These are phyloP conservation scores for fruit fly (Drosophila melanogaster) DNA, from an alignment of 1,140 invertebrate genomes.

Conservation along the genomic window Release_6_plus_ISO1_MT NT_033779.5:12501001-12501500, in stretches of 20 bases:
- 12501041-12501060: too few relatives aligned
- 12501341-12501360: not conserved
- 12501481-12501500: conserved; percentile 56
- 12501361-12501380: not conserved
- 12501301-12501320: conserved; percentile 67
- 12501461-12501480: conserved; percentile 16
- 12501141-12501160: too few relatives aligned
- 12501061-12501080: too few relatives aligned
- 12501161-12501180: too few relatives aligned
- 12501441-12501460: not conserved
- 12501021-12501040: not conserved
- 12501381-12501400: conserved; percentile 41
- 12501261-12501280: not conserved
- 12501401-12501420: conserved; percentile 41
- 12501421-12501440: conserved; percentile 69
- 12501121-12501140: too few relatives aligned
- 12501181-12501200: too few relatives aligned
- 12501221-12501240: not conserved
- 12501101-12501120: too few relatives aligned
- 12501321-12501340: conserved; percentile 33
- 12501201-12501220: not conserved
- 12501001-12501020: not conserved
- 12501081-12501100: too few relatives aligned
- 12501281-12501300: conserved; percentile 52
- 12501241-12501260: conserved; percentile 8